These are phyloP conservation scores for Drosophila ustulata DNA, from an alignment of 2,888 invertebrate genomes.

Conservation along the genomic window DNA sequence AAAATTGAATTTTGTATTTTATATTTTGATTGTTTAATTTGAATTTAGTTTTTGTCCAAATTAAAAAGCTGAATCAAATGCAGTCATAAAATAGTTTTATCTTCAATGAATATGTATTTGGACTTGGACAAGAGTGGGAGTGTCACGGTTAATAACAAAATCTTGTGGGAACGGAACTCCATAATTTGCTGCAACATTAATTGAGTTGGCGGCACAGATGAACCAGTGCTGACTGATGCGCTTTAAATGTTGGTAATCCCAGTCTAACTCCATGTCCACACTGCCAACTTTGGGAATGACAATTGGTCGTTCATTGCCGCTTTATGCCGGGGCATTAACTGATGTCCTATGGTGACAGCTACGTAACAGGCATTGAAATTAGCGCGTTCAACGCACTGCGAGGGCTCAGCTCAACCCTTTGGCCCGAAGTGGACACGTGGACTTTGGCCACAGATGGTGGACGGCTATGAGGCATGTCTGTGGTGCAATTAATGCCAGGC, in stretches of 20 bases:
- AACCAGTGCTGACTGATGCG: background rate
- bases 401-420: conserved; percentile 40
- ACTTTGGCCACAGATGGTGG: background rate
- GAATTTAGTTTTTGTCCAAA: too few relatives aligned
- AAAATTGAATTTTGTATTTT: too few relatives aligned
- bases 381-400: background rate
- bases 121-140: too few relatives aligned
- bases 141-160: too few relatives aligned
- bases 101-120: too few relatives aligned
- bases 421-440: background rate
- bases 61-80: too few relatives aligned
- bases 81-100: too few relatives aligned
- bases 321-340: conserved; percentile 21
- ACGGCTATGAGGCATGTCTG: conserved; percentile 43
- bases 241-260: background rate
- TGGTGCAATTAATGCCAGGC: conserved; percentile 56
- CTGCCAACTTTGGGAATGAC: background rate
- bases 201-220: background rate
- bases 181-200: conserved; percentile 8
- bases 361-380: conserved; percentile 44
- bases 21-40: too few relatives aligned
- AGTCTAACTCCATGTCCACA: background rate
- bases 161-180: background rate
- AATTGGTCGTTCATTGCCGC: background rate
- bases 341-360: conserved; percentile 20